phyloP scores from a whole-genome alignment of 23 tunicate genomes.

The Clavelina lepadiformis region DNA sequence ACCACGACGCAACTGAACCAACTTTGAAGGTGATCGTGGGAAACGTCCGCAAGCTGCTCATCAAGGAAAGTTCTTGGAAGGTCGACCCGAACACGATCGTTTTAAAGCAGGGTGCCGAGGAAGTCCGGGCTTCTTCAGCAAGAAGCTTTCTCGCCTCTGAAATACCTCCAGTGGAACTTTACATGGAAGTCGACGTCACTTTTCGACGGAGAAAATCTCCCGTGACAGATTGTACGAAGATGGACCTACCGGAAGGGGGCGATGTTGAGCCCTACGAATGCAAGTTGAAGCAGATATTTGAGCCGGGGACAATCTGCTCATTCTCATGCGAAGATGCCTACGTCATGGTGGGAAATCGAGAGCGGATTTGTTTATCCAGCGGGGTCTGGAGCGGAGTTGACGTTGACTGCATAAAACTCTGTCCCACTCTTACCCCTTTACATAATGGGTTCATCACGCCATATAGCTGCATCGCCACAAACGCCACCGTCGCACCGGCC shows the following conservation, averaged over 20 bases:
- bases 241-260: slow-evolving; percentile 12
- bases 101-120: slow-evolving; percentile 4
- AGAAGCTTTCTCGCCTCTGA: slow-evolving; percentile 7
- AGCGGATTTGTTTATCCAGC: slow-evolving; percentile 22
- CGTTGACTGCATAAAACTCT: slow-evolving; percentile 26
- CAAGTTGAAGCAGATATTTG: background rate
- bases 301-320: slow-evolving; percentile 5
- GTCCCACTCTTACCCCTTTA: slow-evolving; percentile 5
- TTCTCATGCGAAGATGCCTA: slow-evolving; percentile 19
- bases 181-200: background rate
- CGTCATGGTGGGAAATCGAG: slow-evolving; percentile 7
- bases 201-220: background rate
- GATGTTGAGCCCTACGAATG: slow-evolving; percentile 12
- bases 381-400: slow-evolving; percentile 45
- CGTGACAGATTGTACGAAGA: background rate
- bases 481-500: background rate
- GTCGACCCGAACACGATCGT: slow-evolving; percentile 1
- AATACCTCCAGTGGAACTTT: slow-evolving; percentile 19
- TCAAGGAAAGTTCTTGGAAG: background rate
- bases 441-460: slow-evolving; percentile 15
- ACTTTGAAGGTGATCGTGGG: background rate
- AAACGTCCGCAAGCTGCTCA: background rate
- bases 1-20: background rate
- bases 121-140: slow-evolving; percentile 7
- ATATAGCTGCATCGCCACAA: background rate